Percentiles rank a stretch among this genome's conserved stretches.
Evolutionary conservation across 2,888 invertebrate genomes (phyloP).

Genomic region (Pristionchus entomophagus): DNA sequence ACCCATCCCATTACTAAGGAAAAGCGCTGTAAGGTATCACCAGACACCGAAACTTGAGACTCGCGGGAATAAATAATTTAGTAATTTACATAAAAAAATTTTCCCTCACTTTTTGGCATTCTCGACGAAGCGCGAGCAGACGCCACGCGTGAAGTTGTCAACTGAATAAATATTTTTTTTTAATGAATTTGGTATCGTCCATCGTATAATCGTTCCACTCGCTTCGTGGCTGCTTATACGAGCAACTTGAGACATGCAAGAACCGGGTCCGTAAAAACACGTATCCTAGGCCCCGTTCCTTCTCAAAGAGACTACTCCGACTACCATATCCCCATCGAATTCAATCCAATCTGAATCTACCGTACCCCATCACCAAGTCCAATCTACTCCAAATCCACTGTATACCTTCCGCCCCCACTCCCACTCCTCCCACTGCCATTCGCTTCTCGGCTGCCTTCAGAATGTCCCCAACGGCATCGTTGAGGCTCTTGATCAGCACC

Average conservation of each 20-base stretch:
- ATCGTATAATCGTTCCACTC: no score
- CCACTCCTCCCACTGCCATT: background rate
- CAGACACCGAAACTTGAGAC: background rate
- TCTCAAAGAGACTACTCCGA: background rate
- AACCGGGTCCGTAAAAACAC: background rate
- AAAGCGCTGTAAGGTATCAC: no score
- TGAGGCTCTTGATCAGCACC: background rate
- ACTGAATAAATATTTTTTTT: background rate
- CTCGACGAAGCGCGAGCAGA: conserved; percentile 36
- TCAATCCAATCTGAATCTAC: background rate
- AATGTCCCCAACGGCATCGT: conserved; percentile 37
- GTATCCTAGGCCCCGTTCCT: background rate
- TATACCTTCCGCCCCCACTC: background rate
- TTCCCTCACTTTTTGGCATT: background rate
- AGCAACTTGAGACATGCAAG: no score
- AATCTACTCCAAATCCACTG: no score
- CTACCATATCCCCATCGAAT: background rate
- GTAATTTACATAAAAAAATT: background rate
- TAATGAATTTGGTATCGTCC: no score
- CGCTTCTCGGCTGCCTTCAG: conserved; percentile 7
- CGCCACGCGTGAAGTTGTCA: conserved; percentile 6
- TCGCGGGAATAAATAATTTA: background rate
- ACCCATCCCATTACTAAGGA: no score
- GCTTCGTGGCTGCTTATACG: no score
- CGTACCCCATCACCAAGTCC: background rate